phyloP scores from a whole-genome alignment of 2,888 invertebrate genomes.

The Coleophora flavipennella region DNA sequence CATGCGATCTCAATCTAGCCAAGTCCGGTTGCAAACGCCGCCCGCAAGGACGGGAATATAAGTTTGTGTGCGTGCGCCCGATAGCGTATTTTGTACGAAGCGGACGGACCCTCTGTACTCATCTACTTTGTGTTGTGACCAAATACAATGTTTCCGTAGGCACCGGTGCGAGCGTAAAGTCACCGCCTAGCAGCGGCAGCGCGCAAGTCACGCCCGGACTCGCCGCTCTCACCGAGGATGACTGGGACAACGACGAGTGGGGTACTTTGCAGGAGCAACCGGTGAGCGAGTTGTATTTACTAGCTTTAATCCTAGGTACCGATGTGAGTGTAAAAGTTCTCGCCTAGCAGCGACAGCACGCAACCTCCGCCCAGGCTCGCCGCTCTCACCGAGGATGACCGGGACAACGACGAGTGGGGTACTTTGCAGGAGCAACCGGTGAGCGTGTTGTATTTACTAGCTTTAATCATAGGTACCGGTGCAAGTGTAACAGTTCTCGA shows the following conservation, averaged over 20 bases:
- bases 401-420: slow-evolving; percentile 91
- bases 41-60: too few relatives aligned
- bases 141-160: too few relatives aligned
- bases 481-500: slow-evolving; percentile 51
- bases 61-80: too few relatives aligned
- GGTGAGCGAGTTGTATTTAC: slow-evolving; percentile 57
- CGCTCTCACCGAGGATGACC: slow-evolving; percentile 78
- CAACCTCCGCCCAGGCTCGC: slow-evolving; percentile 66
- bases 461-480: slow-evolving; percentile 38
- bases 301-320: slow-evolving; percentile 34
- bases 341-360: slow-evolving; percentile 61
- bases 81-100: too few relatives aligned
- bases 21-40: too few relatives aligned
- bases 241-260: slow-evolving; percentile 91
- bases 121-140: too few relatives aligned
- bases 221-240: slow-evolving; percentile 76
- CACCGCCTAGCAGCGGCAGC: slow-evolving; percentile 57
- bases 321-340: slow-evolving; percentile 52
- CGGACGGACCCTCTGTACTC: too few relatives aligned
- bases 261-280: slow-evolving; percentile 88
- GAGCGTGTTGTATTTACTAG: too few relatives aligned
- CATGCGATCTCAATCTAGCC: too few relatives aligned
- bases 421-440: slow-evolving; percentile 88
- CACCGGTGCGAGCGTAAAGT: slow-evolving; percentile 52
- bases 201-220: slow-evolving; percentile 66